Conservation (phyloP, 2,797 vertebrate genomes). For the Limosa lapponica region DNA sequence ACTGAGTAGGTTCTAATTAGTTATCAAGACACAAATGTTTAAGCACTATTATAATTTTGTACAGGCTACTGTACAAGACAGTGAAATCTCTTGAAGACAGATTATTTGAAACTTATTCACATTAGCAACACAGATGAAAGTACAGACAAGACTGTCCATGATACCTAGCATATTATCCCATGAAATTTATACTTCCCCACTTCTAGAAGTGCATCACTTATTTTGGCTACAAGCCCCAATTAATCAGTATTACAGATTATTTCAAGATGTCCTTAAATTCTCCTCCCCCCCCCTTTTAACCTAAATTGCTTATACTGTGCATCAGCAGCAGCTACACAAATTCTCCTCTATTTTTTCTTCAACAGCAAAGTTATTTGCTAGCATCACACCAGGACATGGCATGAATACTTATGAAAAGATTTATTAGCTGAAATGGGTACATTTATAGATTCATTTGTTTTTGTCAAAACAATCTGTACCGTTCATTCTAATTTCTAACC, state of each 20-base stretch:
- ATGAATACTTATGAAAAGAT: background rate
- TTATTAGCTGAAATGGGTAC: background rate
- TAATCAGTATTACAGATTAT: background rate
- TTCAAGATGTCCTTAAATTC: background rate
- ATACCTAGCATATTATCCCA: background rate
- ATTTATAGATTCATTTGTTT: constrained; percentile 13
- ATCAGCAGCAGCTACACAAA: background rate
- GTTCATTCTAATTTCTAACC: background rate
- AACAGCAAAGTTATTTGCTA: background rate
- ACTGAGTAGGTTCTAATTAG: background rate
- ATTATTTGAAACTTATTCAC: background rate
- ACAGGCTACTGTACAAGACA: background rate
- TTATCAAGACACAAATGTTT: background rate
- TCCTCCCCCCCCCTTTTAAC: background rate
- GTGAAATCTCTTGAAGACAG: background rate
- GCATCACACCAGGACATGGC: background rate
- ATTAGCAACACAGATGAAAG: background rate
- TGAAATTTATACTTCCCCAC: background rate
- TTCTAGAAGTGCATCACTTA: background rate
- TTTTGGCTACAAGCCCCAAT: background rate
- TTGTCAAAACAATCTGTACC: background rate
- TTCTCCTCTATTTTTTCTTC: background rate
- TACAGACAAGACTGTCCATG: background rate
- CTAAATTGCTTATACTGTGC: background rate
- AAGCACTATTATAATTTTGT: background rate